These are phyloP conservation scores for Penaeus japonicus DNA, from an alignment of 1,140 invertebrate genomes.

Conservation along the genomic window DNA sequence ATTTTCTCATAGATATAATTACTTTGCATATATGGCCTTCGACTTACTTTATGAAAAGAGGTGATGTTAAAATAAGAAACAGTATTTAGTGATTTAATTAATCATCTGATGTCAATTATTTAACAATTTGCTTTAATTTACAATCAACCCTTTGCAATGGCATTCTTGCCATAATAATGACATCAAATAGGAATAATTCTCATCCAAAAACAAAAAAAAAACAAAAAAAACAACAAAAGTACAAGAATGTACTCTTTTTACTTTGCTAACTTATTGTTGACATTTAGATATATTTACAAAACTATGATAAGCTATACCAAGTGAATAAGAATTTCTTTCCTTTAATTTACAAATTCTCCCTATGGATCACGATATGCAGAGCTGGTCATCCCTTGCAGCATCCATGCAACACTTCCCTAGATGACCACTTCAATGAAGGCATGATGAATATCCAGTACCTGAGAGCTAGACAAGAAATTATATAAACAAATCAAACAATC, in stretches of 20 bases:
- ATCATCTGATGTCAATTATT: not conserved
- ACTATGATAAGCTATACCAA: conserved; percentile 54
- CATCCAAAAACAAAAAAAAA: not conserved
- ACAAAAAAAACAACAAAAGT: not conserved
- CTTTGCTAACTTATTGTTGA: conserved; percentile 45
- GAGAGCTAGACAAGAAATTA: conserved; percentile 53
- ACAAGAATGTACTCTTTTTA: conserved; percentile 24
- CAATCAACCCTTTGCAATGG: not conserved
- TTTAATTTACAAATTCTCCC: conserved; percentile 36
- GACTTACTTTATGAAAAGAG: not conserved
- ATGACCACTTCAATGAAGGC: conserved; percentile 41
- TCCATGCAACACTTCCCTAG: conserved; percentile 17
- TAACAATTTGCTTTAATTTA: not conserved
- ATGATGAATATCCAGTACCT: conserved; percentile 52
- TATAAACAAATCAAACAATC: conserved; percentile 47
- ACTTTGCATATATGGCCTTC: too few relatives aligned
- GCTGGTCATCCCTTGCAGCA: conserved; percentile 31
- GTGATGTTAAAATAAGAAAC: not conserved
- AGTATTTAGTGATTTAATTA: not conserved
- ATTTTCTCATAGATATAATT: too few relatives aligned
- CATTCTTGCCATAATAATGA: not conserved
- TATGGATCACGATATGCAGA: conserved; percentile 52
- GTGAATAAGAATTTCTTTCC: conserved; percentile 36
- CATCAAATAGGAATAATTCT: not conserved
- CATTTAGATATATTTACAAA: conserved; percentile 55